Base-by-base conservation (phyloP, 2,888 invertebrate genomes). In the Smittia aterrima region DNA sequence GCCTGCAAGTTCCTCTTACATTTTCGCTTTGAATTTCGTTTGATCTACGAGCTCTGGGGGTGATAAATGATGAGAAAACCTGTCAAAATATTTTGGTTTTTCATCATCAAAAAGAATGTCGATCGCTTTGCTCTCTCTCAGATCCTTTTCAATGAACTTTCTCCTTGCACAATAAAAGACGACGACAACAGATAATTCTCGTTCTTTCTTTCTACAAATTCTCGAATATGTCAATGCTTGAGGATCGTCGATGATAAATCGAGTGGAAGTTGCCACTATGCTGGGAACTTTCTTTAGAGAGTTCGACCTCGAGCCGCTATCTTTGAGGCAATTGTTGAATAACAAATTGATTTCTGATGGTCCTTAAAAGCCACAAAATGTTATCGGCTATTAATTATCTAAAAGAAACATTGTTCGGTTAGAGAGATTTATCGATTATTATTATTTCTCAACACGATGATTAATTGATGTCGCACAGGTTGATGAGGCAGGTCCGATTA, bases 21-120 rank as follows among this genome's bases (percentile, higher is more conserved):
- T 47, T 47, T 47, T 13, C 16, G 47, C 47, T 16, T 13, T 3
- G 47, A 47, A 4, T 47, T 47, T 47, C 47, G 2, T 64, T 64
- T 64, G 64, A 64, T 64, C 20, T 64, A 64, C 16, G 27, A 64
- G 58, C 58, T 58, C 25, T 25, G 27, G 22, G 1, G n/a, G 62
- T 72, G 72, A 72, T 72, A 72, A 72, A 72, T 72, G 72, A 72
- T 72, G 70, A 16, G 40, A 72, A 62, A 40, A 62, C 72, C 7
- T 72, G 72, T 72, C 72, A 72, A 72, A 72, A 72, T 62, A 72
- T 72, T 71, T 58, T 38, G 13, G 38, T 13, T 27, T 24, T 58
- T 11, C 11, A 53, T 25, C 11, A 27, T 54, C 70, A 54, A 54
- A 18, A 54, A 32, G 54, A 54, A 68, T 41, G 54, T 53, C n/a